Evolutionary conservation across 2,888 invertebrate species (phyloP), one percentile per base, ranked within the genome.

Genomic region (Ditula angustiorana): DNA sequence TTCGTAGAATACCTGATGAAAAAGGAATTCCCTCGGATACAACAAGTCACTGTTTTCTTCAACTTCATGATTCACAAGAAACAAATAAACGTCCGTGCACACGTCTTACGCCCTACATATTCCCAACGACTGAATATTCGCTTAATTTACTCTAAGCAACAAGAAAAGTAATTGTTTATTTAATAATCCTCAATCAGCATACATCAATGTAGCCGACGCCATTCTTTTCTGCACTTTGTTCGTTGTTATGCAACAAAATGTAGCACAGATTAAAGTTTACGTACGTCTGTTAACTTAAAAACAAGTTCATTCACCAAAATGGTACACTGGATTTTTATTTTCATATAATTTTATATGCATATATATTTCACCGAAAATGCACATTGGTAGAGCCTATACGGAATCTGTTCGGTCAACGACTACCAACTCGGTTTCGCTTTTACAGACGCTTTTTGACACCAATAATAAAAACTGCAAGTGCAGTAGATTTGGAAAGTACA

Each of bases 31-130:
- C 91, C 88, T 74, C 79, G 84, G 65, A 90, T 79, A 72, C 83
- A 90, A 72, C 83, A 89, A 69, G 86, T 85, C 81, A 90, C 87
- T 50, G 89, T 88, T 76, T 84, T 90, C 77, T 90, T 92, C 35
- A 91, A 78, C 80, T 90, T 91, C 91, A 92, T 91, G 70, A 78
- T 88, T 79, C 75, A 78, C 76, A 77, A 73, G 11, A 62, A 71
- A 67, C 66, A 66, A 63, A 58, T 67, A 66, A 41, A 8, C 66
- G 73, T 67, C 68, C 64, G 59, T 67, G 69, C 75, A 74, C 76
- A 77, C 78, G 77, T 72, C 68, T 67, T 74, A 73, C 66, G 74
- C 80, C 78, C 77, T 74, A 74, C 80, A 82, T 80, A 79, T 74
- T 72, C 49, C 57, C 30, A 71, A 81, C 85, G 85, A 85, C 85